Conservation (phyloP, 2,797 vertebrate species). For the Mallotus villosus region DNA sequence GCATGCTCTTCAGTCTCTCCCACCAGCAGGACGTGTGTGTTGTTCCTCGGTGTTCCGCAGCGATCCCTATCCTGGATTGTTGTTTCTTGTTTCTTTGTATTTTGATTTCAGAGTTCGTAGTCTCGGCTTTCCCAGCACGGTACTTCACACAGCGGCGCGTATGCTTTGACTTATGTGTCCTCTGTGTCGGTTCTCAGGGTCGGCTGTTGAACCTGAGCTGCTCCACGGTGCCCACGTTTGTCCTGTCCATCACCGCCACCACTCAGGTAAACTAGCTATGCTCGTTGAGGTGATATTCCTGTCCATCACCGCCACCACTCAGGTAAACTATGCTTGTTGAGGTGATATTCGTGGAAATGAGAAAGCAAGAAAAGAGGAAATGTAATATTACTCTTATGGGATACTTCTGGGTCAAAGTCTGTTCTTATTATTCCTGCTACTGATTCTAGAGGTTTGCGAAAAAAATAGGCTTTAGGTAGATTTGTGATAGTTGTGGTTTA, state of each 20-base stretch:
- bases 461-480: background rate
- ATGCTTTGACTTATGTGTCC: background rate
- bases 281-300: slow-evolving; percentile 68
- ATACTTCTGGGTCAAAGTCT: background rate
- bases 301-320: slow-evolving; percentile 97
- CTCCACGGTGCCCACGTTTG: slow-evolving; percentile 97
- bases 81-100: slow-evolving; percentile 10
- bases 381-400: background rate
- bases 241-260: slow-evolving; percentile 97
- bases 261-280: slow-evolving; percentile 85
- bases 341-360: slow-evolving; percentile 47
- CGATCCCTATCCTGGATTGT: background rate
- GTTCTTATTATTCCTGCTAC: background rate
- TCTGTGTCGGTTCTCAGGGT: slow-evolving; percentile 73
- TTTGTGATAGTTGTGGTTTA: background rate
- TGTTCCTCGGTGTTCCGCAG: background rate
- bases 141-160: background rate
- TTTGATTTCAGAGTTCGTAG: background rate
- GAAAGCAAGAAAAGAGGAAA: background rate
- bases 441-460: background rate
- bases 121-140: background rate
- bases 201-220: slow-evolving; percentile 97
- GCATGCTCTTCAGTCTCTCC: slow-evolving; percentile 4
- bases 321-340: slow-evolving; percentile 70
- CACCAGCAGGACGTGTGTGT: background rate